phyloP scores from a whole-genome alignment of 1,140 invertebrate genomes.

The Eulimnadia texana region DNA sequence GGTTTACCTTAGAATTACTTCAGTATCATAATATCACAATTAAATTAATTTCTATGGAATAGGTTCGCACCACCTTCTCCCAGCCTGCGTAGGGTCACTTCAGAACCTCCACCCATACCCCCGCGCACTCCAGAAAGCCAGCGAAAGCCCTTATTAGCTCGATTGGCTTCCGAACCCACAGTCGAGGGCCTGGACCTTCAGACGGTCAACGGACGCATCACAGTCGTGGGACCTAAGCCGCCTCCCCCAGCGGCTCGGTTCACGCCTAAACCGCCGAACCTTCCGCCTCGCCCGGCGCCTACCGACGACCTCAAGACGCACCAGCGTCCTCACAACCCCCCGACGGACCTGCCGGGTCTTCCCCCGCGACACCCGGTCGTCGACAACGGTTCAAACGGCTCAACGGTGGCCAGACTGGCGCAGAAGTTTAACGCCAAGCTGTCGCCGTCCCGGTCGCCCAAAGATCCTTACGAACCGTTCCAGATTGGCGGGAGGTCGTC shows the following conservation, averaged over 20 bases:
- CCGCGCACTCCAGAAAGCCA: slow-evolving; percentile 16
- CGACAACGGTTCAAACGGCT: slow-evolving; percentile 2
- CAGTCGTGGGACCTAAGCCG: slow-evolving; percentile 1
- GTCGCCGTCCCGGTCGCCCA: not conserved
- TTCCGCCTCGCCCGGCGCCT: slow-evolving; percentile 12
- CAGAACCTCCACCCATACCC: slow-evolving; percentile 16
- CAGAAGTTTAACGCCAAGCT: slow-evolving; percentile 11
- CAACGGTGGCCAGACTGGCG: slow-evolving; percentile 7
- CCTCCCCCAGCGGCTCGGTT: not conserved
- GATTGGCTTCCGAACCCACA: slow-evolving; percentile 11
- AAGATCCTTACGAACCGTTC: slow-evolving; percentile 11
- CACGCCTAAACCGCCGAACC: not conserved
- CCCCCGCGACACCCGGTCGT: slow-evolving; percentile 10
- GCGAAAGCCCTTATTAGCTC: slow-evolving; percentile 12
- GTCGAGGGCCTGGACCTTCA: slow-evolving; percentile 10
- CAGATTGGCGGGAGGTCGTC: not conserved
- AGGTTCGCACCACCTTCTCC: slow-evolving; percentile 16
- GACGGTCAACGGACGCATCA: slow-evolving; percentile 4
- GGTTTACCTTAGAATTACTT: too few species aligned
- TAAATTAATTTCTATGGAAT: too few species aligned
- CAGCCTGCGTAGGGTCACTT: slow-evolving; percentile 14
- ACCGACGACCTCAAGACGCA: not conserved
- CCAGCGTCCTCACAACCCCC: slow-evolving; percentile 3
- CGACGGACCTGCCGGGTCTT: slow-evolving; percentile 13
- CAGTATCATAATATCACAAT: too few species aligned